Percentiles rank a stretch among this genome's conserved stretches.
phyloP scores from a whole-genome alignment of 2,797 vertebrate species.

The Petrocephalus schoutedeni region DNA sequence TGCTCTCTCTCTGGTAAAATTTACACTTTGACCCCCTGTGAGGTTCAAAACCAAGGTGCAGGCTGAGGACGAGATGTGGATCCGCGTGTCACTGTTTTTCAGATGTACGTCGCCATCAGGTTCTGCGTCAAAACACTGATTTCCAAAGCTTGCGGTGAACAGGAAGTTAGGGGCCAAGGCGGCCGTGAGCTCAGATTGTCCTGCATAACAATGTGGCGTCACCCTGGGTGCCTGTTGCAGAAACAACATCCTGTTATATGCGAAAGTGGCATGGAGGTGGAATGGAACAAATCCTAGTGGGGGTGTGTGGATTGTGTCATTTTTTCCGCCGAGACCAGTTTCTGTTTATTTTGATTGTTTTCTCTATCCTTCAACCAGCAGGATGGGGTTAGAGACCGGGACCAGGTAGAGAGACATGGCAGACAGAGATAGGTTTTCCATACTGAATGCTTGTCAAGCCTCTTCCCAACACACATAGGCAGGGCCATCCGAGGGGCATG shows the following conservation, averaged over 20 bases:
- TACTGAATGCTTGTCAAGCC: background rate
- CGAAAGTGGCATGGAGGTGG: background rate
- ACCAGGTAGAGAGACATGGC: background rate
- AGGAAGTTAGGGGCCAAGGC: background rate
- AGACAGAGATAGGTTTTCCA: background rate
- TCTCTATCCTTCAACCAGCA: background rate
- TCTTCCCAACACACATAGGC: background rate
- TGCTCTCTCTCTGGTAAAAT: background rate
- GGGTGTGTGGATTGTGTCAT: background rate
- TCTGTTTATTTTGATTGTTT: background rate
- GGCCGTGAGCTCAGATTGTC: background rate
- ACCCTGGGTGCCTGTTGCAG: background rate
- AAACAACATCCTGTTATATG: constrained; percentile 3
- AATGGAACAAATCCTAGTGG: background rate
- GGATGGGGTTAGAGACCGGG: background rate
- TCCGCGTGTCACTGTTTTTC: background rate
- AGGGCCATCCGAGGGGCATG: background rate
- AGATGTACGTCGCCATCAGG: background rate
- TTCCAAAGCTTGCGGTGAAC: background rate
- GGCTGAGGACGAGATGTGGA: background rate
- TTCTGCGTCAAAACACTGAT: background rate
- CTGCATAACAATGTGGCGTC: background rate
- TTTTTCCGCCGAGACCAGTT: background rate
- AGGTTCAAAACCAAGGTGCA: background rate
- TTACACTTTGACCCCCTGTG: background rate